These are phyloP conservation scores for Drosophila mimetica DNA, from an alignment of 2,888 invertebrate species.

Conservation along the genomic window DNA sequence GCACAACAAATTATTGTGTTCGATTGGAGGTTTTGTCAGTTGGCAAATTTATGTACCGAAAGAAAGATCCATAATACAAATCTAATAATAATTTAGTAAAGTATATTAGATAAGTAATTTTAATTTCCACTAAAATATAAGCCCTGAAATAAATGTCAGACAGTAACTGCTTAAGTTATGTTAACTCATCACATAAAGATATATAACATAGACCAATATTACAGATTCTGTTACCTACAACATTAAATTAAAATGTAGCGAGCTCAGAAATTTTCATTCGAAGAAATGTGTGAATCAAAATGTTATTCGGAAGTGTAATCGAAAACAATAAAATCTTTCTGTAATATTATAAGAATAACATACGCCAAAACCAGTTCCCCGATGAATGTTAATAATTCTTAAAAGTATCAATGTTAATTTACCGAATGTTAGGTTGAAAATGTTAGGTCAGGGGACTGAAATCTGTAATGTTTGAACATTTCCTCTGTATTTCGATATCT, in stretches of 20 bases:
- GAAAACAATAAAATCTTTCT: neutral
- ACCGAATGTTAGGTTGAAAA: too few species aligned
- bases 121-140: too few species aligned
- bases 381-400: neutral
- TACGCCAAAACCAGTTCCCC: neutral
- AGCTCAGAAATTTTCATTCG: neutral
- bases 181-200: neutral
- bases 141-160: too few species aligned
- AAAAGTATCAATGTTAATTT: too few species aligned
- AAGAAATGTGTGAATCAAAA: too few species aligned
- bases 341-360: neutral
- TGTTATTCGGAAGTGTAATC: neutral
- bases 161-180: too few species aligned
- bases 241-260: neutral
- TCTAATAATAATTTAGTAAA: too few species aligned
- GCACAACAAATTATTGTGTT: conserved; percentile 16
- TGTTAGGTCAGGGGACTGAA: too few species aligned
- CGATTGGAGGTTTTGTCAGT: neutral
- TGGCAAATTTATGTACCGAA: neutral
- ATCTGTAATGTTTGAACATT: too few species aligned
- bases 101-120: too few species aligned
- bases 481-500: too few species aligned
- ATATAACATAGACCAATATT: neutral
- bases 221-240: neutral
- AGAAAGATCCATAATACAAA: neutral